These are phyloP conservation scores for Ceratosolen solmsi DNA, from an alignment of 1,140 invertebrate species.

Conservation along the genomic window DNA sequence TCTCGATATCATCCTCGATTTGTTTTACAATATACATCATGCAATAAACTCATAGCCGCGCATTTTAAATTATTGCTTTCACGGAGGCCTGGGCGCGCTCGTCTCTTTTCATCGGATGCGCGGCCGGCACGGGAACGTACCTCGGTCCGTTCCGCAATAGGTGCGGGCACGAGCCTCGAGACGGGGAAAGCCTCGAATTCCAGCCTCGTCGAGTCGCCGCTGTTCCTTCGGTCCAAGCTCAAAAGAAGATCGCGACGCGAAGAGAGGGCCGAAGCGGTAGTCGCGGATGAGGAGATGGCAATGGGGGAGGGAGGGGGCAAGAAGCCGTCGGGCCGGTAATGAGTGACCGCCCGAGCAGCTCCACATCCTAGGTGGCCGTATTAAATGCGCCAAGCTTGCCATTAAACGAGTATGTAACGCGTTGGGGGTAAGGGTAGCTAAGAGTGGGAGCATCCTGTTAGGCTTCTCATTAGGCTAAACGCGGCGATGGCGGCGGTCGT, in stretches of 20 bases:
- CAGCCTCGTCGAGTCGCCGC: background rate
- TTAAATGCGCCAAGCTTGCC: background rate
- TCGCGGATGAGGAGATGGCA: background rate
- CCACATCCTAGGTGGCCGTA: background rate
- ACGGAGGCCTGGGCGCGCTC: too few relatives aligned
- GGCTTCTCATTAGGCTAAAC: background rate
- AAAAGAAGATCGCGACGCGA: too few relatives aligned
- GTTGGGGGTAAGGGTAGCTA: background rate
- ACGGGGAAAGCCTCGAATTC: too few relatives aligned
- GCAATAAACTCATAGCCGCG: too few relatives aligned
- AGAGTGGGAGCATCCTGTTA: conserved; percentile 8
- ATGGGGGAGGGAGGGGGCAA: background rate
- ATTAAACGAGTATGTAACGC: background rate
- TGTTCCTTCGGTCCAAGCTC: too few relatives aligned
- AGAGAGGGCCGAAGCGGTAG: too few relatives aligned
- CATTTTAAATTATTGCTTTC: too few relatives aligned
- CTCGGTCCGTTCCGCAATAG: too few relatives aligned
- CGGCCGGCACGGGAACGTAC: too few relatives aligned
- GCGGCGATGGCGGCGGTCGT: background rate
- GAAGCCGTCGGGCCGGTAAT: background rate
- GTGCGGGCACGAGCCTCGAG: too few relatives aligned
- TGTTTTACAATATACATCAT: background rate
- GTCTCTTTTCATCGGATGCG: too few relatives aligned
- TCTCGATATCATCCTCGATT: background rate
- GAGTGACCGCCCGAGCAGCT: background rate